Base-by-base conservation (phyloP, 2,888 invertebrate species). In the Microplitis deprimator region DNA sequence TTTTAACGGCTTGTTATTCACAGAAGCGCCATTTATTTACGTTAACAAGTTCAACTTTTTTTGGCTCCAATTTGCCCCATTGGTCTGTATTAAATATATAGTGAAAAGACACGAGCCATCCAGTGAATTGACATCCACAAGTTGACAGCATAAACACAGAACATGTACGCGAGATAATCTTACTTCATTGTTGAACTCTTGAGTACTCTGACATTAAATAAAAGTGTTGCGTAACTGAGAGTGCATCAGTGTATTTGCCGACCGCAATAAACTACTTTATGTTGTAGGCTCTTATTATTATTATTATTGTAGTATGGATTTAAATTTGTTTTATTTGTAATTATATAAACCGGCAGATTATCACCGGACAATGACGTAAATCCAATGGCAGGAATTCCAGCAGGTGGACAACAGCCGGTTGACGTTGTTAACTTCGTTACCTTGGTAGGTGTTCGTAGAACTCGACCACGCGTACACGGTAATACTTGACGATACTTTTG, bases 381-480 rank as follows among this genome's bases (percentile, higher is more conserved):
- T 29, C 29, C 75, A 75, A 75, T 72, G 13, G 74, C 50, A 65
- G 76, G 73, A 78, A 74, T 76, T 74, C 67, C 70, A 69, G 77
- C 68, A 76, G 75, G 74, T 74, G 78, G 71, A 78, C 70, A 71
- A 69, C 68, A 62, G 39, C 59, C 69, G 69, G 50, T 29, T 29
- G 29, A 62, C 75, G 67, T 72, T 61, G 29, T 29, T 29, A 29
- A 29, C 29, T 29, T 29, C 29, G 29, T 73, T 77, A 73, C 68
- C 77, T 68, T 73, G 77, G 38, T 61, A 50, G 59, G 13, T 39
- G 20, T 82, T 86, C 85, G 77, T 80, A 79, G 86, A 85, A 86
- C 73, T 73, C 74, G 76, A 75, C 82, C 82, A 82, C 82, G 78
- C 73, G 77, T 83, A 81, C 81, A 70, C 61, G 79, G 82, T 81